These are phyloP conservation scores for Alectoris magna DNA, from an alignment of 2,797 vertebrate genomes.

Conservation along the genomic window DNA sequence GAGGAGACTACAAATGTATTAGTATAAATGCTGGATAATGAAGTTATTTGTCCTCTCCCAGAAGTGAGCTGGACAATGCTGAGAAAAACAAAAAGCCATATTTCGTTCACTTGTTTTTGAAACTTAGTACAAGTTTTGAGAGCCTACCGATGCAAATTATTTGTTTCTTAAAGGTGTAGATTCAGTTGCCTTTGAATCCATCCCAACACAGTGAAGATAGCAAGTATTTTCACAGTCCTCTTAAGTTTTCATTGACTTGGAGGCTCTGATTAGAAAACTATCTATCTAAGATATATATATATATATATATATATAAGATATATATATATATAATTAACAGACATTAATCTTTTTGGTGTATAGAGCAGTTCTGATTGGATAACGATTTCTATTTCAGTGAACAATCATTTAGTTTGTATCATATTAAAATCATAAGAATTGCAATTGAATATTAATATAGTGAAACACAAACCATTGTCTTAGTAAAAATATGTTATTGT, in stretches of 20 bases:
- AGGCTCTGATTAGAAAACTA: neutral
- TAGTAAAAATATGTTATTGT: neutral
- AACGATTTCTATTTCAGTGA: conserved; percentile 19
- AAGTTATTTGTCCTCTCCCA: neutral
- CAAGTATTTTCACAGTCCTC: neutral
- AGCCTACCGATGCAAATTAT: neutral
- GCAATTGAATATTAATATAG: neutral
- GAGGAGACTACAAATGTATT: neutral
- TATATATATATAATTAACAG: neutral
- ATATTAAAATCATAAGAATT: conserved; percentile 23
- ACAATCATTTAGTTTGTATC: neutral
- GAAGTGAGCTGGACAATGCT: neutral
- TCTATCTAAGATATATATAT: neutral
- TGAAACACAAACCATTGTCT: conserved; percentile 5
- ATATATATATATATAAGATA: too few relatives aligned
- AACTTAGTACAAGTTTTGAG: neutral
- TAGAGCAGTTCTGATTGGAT: conserved; percentile 5
- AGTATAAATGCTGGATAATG: neutral
- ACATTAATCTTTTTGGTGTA: neutral
- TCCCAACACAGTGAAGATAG: neutral
- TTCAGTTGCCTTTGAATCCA: neutral
- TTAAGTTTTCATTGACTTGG: neutral
- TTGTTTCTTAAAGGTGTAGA: neutral
- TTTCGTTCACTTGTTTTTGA: neutral
- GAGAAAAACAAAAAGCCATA: neutral